phyloP scores from a whole-genome alignment of 2,888 invertebrate species.

The Stictocephala bisonia region DNA sequence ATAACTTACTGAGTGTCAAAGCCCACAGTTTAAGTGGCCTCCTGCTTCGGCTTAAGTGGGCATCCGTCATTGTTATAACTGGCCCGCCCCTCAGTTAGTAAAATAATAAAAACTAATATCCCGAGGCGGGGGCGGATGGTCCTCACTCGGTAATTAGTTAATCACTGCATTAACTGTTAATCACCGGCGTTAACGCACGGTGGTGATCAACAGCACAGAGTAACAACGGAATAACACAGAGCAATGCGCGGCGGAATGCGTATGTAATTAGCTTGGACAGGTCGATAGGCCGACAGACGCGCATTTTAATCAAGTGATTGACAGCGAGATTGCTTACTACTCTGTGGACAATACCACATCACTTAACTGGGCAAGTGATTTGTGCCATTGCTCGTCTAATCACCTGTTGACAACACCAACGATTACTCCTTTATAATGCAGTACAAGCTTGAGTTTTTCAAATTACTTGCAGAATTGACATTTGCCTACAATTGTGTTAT shows the following conservation, averaged over 20 bases:
- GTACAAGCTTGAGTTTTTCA: no score
- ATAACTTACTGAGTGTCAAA: no score
- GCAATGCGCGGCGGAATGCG: constrained; percentile 3
- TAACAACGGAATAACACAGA: constrained; percentile 5
- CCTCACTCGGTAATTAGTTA: constrained; percentile 5
- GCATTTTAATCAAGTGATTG: constrained; percentile 31
- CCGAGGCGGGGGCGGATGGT: background rate
- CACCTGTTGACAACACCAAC: no score
- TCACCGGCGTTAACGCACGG: no score
- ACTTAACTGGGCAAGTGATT: constrained; percentile 19
- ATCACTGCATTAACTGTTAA: constrained; percentile 22
- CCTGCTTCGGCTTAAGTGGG: no score
- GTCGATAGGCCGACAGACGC: background rate
- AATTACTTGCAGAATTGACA: no score
- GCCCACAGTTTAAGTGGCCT: no score
- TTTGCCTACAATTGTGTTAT: no score
- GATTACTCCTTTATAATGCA: no score
- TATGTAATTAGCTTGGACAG: constrained; percentile 36
- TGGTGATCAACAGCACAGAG: no score
- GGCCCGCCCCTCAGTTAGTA: background rate
- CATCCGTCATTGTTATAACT: no score
- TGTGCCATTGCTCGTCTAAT: no score
- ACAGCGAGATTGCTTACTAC: constrained; percentile 27
- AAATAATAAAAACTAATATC: constrained; percentile 23
- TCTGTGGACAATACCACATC: constrained; percentile 33